Conservation (phyloP, 2,797 vertebrate species). For the Agapornis canus region DNA sequence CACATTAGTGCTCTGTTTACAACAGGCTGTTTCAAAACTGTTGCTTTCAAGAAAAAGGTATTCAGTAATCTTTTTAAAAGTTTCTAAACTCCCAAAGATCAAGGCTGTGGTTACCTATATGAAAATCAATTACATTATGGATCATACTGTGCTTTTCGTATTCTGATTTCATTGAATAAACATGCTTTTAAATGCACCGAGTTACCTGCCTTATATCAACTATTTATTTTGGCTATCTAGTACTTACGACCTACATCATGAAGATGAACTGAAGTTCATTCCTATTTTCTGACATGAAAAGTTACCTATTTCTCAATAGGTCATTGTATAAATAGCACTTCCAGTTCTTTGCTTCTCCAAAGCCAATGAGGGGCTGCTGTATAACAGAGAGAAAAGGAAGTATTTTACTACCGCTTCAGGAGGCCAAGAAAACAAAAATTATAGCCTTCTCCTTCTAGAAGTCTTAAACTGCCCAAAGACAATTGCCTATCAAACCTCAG, state of each 20-base stretch:
- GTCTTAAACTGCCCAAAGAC: slow-evolving; percentile 8
- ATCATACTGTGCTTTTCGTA: background rate
- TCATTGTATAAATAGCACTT: background rate
- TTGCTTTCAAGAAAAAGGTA: background rate
- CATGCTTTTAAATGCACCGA: background rate
- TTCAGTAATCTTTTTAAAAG: background rate
- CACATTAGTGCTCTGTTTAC: background rate
- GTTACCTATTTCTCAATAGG: background rate
- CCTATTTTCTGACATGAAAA: background rate
- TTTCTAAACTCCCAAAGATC: background rate
- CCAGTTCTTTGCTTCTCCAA: background rate
- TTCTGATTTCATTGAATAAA: background rate
- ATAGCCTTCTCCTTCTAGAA: background rate
- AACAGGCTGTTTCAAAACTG: background rate
- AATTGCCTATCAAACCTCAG: background rate
- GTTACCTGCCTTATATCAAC: background rate
- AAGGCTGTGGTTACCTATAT: background rate
- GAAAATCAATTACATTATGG: background rate
- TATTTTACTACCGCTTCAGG: background rate
- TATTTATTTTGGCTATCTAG: background rate
- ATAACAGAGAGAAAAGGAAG: background rate
- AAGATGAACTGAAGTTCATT: background rate
- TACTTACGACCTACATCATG: background rate
- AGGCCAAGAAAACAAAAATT: background rate
- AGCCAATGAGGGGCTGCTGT: background rate